Conservation (phyloP, 1,140 invertebrate species). For the Pectinophora gossypiella region DNA sequence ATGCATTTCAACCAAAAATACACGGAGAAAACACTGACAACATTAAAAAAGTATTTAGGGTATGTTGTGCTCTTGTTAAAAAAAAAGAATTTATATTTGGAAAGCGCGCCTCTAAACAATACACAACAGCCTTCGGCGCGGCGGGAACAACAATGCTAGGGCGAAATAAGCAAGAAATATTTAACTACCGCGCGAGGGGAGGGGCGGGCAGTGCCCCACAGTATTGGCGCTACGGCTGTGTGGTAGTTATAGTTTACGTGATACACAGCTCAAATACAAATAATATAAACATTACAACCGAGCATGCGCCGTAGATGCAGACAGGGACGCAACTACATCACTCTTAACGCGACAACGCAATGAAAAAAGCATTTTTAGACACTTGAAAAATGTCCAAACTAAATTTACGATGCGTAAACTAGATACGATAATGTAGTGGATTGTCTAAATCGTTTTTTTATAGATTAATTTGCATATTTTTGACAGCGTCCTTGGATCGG, state of each 20-base stretch:
- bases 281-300: constrained; percentile 76
- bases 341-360: too few relatives aligned
- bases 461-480: constrained; percentile 73
- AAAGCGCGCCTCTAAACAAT: constrained; percentile 64
- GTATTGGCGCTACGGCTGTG: constrained; percentile 71
- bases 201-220: constrained; percentile 64
- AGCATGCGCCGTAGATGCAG: constrained; percentile 61
- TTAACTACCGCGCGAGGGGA: constrained; percentile 71
- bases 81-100: constrained; percentile 29
- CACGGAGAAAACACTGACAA: constrained; percentile 17
- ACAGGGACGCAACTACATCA: constrained; percentile 40
- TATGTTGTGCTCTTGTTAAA: background rate
- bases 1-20: constrained; percentile 45
- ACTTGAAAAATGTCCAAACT: background rate
- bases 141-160: constrained; percentile 75
- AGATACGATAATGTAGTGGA: constrained; percentile 39
- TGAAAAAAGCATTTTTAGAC: background rate
- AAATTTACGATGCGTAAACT: constrained; percentile 27
- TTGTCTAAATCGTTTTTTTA: constrained; percentile 61
- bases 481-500: constrained; percentile 42
- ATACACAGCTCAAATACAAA: constrained; percentile 77
- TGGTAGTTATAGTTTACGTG: constrained; percentile 77
- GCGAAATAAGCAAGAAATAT: constrained; percentile 77
- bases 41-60: constrained; percentile 1
- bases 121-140: constrained; percentile 68